These are phyloP conservation scores for Plagiodera versicolora DNA, from an alignment of 2,888 invertebrate species.

Conservation along the genomic window DNA sequence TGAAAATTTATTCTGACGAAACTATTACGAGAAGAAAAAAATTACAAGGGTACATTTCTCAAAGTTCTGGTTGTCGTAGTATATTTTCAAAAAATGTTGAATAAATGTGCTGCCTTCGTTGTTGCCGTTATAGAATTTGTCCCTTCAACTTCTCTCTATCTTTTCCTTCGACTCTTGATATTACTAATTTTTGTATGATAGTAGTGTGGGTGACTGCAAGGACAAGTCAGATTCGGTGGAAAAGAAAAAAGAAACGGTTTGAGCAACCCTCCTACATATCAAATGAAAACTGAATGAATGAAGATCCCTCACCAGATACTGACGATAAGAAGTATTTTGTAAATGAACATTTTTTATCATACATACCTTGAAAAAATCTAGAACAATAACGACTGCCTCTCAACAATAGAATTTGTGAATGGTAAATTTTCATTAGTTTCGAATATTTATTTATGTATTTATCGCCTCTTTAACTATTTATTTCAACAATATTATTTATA, in stretches of 20 bases:
- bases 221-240: slow-evolving; percentile 18
- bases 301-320: slow-evolving; percentile 40
- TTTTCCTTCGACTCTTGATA: no score
- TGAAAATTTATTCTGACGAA: no score
- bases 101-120: no score
- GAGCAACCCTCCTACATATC: slow-evolving; percentile 48
- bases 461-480: neutral
- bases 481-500: slow-evolving; percentile 2
- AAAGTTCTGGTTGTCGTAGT: no score
- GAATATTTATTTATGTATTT: slow-evolving; percentile 17
- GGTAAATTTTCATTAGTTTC: slow-evolving; percentile 1
- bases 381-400: slow-evolving; percentile 40
- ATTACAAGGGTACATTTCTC: no score
- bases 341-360: slow-evolving; percentile 45
- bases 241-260: slow-evolving; percentile 38
- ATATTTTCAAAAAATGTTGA: no score
- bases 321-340: slow-evolving; percentile 49
- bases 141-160: no score
- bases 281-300: slow-evolving; percentile 43
- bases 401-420: slow-evolving; percentile 36
- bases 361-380: slow-evolving; percentile 24
- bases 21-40: no score
- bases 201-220: slow-evolving; percentile 30
- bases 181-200: slow-evolving; percentile 22
- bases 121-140: no score